phyloP scores from a whole-genome alignment of 2,888 invertebrate genomes.

The Eremobia ochroleuca region DNA sequence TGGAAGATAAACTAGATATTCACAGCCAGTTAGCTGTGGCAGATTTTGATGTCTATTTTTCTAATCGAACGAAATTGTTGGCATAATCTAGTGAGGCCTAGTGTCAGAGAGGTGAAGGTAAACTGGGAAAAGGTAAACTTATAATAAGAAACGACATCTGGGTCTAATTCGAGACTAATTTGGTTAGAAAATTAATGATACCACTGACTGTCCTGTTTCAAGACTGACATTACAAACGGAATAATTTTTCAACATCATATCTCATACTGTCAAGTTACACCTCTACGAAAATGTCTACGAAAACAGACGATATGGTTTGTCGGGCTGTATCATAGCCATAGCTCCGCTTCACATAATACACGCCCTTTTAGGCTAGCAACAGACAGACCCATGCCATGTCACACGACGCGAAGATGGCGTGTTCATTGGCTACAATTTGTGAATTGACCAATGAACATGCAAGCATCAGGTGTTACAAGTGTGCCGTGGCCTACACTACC shows the following conservation, averaged over 20 bases:
- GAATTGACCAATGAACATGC: slow-evolving; percentile 36
- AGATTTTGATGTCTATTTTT: slow-evolving; percentile 3
- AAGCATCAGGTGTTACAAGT: slow-evolving; percentile 23
- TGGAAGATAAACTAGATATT: slow-evolving; percentile 24
- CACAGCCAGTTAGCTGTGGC: background rate
- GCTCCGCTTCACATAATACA: slow-evolving; percentile 14
- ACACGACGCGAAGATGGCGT: slow-evolving; percentile 6
- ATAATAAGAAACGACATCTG: background rate
- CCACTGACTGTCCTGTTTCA: background rate
- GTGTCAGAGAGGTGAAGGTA: background rate
- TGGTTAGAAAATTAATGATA: slow-evolving; percentile 28
- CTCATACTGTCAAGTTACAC: slow-evolving; percentile 18
- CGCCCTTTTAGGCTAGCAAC: slow-evolving; percentile 23
- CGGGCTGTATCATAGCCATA: slow-evolving; percentile 18
- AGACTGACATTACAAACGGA: slow-evolving; percentile 20
- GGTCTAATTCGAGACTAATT: slow-evolving; percentile 18
- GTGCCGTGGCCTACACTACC: slow-evolving; percentile 17
- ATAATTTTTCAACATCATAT: slow-evolving; percentile 50
- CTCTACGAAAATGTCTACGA: slow-evolving; percentile 33
- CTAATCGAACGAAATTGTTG: background rate
- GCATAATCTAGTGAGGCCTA: background rate
- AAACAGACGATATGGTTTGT: slow-evolving; percentile 21
- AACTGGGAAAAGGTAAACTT: background rate
- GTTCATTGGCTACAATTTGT: slow-evolving; percentile 16
- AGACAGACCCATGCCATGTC: background rate